Conservation (phyloP, 1,140 invertebrate species). For the Calephelis virginiensis region DNA sequence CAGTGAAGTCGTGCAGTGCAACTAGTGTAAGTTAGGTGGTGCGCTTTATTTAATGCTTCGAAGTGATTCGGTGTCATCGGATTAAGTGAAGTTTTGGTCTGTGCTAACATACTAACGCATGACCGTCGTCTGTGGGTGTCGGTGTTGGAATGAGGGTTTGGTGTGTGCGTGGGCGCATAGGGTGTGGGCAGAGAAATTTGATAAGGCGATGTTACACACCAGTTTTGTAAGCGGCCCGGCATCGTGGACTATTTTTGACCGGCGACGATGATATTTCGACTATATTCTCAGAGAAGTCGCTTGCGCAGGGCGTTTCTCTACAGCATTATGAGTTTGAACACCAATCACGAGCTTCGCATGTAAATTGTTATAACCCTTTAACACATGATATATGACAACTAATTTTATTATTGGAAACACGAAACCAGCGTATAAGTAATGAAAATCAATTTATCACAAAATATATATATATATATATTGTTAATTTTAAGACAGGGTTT, state of each 20-base stretch:
- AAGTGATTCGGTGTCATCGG: constrained; percentile 54
- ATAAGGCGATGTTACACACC: constrained; percentile 64
- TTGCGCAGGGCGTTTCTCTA: constrained; percentile 29
- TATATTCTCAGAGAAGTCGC: constrained; percentile 35
- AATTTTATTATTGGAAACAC: constrained; percentile 8
- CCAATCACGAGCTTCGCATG: constrained; percentile 13
- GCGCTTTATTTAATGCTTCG: constrained; percentile 59
- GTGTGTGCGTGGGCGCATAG: constrained; percentile 44
- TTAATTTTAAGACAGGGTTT: too few relatives aligned
- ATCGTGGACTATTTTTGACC: constrained; percentile 66
- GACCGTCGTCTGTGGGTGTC: constrained; percentile 41
- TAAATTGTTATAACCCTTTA: constrained; percentile 13
- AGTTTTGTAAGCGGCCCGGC: constrained; percentile 68
- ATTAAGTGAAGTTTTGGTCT: constrained; percentile 48
- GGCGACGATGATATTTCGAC: constrained; percentile 49
- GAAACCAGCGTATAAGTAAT: background rate
- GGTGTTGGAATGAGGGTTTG: constrained; percentile 38
- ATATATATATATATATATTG: too few relatives aligned
- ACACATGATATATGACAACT: constrained; percentile 3
- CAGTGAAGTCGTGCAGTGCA: constrained; percentile 48
- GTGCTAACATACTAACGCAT: constrained; percentile 72
- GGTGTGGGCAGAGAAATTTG: constrained; percentile 71
- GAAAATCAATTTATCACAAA: too few relatives aligned
- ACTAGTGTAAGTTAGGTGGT: constrained; percentile 62
- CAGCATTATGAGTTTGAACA: background rate